Evolutionary conservation across 2,888 invertebrate genomes (phyloP).

Genomic region (Endotricha flammealis): DNA sequence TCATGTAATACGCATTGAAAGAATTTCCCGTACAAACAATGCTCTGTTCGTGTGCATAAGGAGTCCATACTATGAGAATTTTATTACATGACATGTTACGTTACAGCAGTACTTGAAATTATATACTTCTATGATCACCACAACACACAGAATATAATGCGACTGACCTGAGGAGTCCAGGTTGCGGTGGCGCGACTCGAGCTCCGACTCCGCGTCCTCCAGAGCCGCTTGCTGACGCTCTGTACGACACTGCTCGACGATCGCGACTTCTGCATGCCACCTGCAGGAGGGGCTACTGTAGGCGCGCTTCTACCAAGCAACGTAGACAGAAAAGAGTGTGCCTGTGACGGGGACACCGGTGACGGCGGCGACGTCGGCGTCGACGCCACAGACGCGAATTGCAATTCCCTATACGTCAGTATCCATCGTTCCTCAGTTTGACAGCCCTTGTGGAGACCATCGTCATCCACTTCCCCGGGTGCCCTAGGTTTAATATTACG

Average conservation of each 20-base stretch:
- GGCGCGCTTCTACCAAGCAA: conserved; percentile 55
- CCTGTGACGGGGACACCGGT: conserved; percentile 67
- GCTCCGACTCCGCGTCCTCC: conserved; percentile 90
- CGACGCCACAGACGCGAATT: conserved; percentile 54
- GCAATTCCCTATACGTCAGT: conserved; percentile 60
- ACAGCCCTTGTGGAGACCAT: conserved; percentile 85
- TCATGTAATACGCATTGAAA: too few species aligned
- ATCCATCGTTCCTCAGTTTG: conserved; percentile 90
- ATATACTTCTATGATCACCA: too few species aligned
- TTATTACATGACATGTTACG: too few species aligned
- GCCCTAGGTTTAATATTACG: conserved; percentile 89
- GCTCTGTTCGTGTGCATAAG: too few species aligned
- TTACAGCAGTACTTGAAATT: too few species aligned
- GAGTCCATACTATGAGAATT: too few species aligned
- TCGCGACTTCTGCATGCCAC: conserved; percentile 94
- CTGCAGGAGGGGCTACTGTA: conserved; percentile 64
- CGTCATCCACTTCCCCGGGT: conserved; percentile 87
- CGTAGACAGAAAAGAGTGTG: conserved; percentile 64
- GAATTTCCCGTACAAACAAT: too few species aligned
- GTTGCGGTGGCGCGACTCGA: conserved; percentile 82
- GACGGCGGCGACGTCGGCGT: conserved; percentile 74
- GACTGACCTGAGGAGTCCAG: conserved; percentile 93
- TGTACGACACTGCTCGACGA: conserved; percentile 92
- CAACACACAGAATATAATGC: conserved; percentile 37
- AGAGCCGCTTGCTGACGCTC: conserved; percentile 90